phyloP scores from a whole-genome alignment of 2,888 invertebrate species.

The Nasonia oneida region DNA sequence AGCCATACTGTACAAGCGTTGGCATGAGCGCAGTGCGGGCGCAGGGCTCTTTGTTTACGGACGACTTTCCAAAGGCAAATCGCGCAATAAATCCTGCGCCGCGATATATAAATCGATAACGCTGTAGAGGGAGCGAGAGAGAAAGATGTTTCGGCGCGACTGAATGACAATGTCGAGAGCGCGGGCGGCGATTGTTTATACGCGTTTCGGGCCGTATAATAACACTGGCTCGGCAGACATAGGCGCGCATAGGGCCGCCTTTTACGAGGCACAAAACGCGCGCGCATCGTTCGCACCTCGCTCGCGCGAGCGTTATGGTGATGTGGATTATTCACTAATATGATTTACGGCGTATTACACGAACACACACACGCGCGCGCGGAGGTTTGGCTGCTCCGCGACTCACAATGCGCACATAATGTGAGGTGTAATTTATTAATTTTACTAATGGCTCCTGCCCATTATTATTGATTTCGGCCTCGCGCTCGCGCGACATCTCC shows the following conservation, averaged over 20 bases:
- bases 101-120: constrained; percentile 51
- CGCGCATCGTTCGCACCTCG: constrained; percentile 52
- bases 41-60: constrained; percentile 52
- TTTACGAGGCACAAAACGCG: constrained; percentile 59
- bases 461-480: constrained; percentile 79
- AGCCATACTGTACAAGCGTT: not conserved
- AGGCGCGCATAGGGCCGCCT: constrained; percentile 30
- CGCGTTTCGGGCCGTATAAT: constrained; percentile 18
- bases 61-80: constrained; percentile 53
- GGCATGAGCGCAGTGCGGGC: not conserved
- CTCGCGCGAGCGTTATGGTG: constrained; percentile 72
- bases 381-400: constrained; percentile 63
- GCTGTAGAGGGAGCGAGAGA: constrained; percentile 23
- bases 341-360: constrained; percentile 79
- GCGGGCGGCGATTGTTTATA: constrained; percentile 19
- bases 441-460: constrained; percentile 79
- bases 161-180: constrained; percentile 58
- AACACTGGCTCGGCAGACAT: not conserved
- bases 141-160: constrained; percentile 43
- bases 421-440: constrained; percentile 79
- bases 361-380: constrained; percentile 66
- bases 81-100: constrained; percentile 47
- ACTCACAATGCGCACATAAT: constrained; percentile 79
- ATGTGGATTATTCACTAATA: constrained; percentile 80
- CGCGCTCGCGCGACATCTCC: constrained; percentile 67